Conservation (phyloP, 35 echinoderm and acorn worm genomes). For the Hemicentrotus pulcherrimus region DNA sequence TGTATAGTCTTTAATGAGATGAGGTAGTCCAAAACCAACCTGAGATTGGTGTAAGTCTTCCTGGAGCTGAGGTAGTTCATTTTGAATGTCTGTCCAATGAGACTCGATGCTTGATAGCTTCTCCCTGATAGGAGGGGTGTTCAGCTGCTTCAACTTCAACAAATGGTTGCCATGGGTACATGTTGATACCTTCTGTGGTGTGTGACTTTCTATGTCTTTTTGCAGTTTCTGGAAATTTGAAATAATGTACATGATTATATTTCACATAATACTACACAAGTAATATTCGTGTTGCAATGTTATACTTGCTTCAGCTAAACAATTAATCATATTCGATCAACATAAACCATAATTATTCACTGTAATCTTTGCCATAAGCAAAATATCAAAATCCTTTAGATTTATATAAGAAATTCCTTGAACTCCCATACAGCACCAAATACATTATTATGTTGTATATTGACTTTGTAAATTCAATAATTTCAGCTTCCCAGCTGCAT, state of each 20-base stretch:
- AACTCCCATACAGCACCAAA: too few species aligned
- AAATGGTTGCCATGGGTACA: conserved; percentile 84
- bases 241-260: neutral
- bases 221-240: conserved; percentile 66
- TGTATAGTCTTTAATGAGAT: neutral
- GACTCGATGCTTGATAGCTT: conserved; percentile 78
- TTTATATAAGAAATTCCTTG: too few species aligned
- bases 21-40: conserved; percentile 51
- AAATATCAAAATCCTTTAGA: too few species aligned
- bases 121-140: conserved; percentile 75
- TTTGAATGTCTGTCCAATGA: conserved; percentile 75
- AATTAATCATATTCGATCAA: too few species aligned
- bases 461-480: too few species aligned
- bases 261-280: neutral
- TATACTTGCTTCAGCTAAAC: neutral
- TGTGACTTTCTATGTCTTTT: conserved; percentile 87
- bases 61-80: conserved; percentile 83
- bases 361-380: too few species aligned
- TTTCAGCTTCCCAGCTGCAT: too few species aligned
- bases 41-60: conserved; percentile 92
- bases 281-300: too few species aligned
- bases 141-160: conserved; percentile 87
- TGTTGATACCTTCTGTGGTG: conserved; percentile 70
- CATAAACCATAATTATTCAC: too few species aligned
- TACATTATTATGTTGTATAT: too few species aligned